Evolutionary conservation across 30 jellyfish, hydroid and myxozoan species (phyloP).

Genomic region (Aurelia sp.): DNA sequence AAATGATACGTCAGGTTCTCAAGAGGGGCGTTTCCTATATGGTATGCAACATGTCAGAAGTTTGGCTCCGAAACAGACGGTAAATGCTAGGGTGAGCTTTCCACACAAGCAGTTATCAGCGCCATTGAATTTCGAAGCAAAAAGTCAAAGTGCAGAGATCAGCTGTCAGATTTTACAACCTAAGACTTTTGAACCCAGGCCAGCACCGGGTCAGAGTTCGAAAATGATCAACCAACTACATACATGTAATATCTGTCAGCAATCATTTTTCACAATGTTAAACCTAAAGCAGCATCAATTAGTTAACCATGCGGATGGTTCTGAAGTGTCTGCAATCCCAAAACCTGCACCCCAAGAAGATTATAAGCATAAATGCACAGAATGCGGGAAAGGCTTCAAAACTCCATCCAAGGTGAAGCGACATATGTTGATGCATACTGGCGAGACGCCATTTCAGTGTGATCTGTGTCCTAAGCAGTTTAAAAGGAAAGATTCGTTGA

Average conservation of each 20-base stretch:
- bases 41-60: background rate
- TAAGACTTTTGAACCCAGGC: too few species aligned
- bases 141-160: too few species aligned
- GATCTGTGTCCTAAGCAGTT: slow-evolving; percentile 59
- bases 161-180: too few species aligned
- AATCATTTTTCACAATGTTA: background rate
- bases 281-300: slow-evolving; percentile 14
- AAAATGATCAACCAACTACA: slow-evolving; percentile 14
- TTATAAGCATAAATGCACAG: slow-evolving; percentile 36
- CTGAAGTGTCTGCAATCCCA: background rate
- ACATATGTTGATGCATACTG: slow-evolving; percentile 49
- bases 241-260: slow-evolving; percentile 30
- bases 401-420: slow-evolving; percentile 59
- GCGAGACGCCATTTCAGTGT: slow-evolving; percentile 62
- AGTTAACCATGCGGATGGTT: slow-evolving; percentile 3
- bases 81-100: background rate
- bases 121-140: too few species aligned
- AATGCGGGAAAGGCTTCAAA: slow-evolving; percentile 62
- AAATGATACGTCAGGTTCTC: background rate
- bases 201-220: slow-evolving; percentile 8
- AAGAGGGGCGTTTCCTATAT: background rate
- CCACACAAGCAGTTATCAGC: slow-evolving; percentile 2
- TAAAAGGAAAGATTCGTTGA: slow-evolving; percentile 56
- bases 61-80: background rate
- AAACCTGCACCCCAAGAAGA: slow-evolving; percentile 17